Evolutionary conservation across 2,113 vertebrate genomes (phyloP), one percentile per base, ranked within the genome.

Genomic region (Todiramphus chloris): DNA sequence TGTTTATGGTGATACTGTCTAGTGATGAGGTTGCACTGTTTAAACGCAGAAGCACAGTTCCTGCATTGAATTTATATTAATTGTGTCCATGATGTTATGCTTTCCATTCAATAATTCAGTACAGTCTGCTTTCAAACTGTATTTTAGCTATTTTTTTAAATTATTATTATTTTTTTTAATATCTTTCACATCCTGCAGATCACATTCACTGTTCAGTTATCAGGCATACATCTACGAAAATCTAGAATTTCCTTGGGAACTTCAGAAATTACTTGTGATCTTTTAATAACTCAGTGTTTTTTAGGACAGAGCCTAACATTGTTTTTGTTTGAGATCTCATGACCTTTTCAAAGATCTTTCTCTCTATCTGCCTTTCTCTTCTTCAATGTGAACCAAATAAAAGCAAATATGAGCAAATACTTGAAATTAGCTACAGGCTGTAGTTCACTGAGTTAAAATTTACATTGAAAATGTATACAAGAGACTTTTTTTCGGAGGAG

Each of bases 161-260:
- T 14, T 88, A 92, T 93, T 62, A 16, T 82, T 86, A 96, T 62
- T 83, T 19, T 86, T 96, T 62, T 83, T 19, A 50, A 70, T 37
- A 11, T 73, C 3, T 33, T 95, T 95, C 23, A 19, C 20, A 41
- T 25, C 17, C 8, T 48, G 80, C 31, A 68, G 60, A 30, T 88
- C 25, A 59, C 62, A 95, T 94, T 79, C 55, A 66, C 2, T 70
- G 16, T 59, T 79, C 5, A 14, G 18, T 53, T 75, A 16, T 21
- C 39, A 11, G 37, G 6, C 5, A 31, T 19, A 16, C 6, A 62
- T 67, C 58, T 83, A 74, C 16, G 20, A 82, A 78, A 90, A 44
- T 3, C n/a, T 58, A 33, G 10, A 70, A 44, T 81, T 53, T 87
- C 48, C 41, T 72, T 81, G 31, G 27, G 75, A 83, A 3, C 2